Evolutionary conservation across 2,888 invertebrate genomes (phyloP), one percentile per base, ranked within the genome.

Genomic region (Physocephala rufipes): DNA sequence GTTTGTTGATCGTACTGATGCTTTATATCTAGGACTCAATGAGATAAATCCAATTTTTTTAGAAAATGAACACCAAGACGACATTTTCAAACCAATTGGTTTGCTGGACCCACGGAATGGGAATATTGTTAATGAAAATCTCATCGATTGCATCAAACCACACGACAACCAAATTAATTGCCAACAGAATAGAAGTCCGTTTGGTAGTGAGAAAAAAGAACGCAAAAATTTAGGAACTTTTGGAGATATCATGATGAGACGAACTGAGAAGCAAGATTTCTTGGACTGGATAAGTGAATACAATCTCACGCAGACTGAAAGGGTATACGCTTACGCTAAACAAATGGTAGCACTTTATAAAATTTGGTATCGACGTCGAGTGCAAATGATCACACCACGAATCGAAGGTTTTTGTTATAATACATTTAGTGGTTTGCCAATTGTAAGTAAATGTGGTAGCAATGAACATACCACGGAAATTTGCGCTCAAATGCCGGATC

Each of bases 351-450:
- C 51, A 0, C 68, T 74, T 1, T 85, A 84, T 36, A 70, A 75
- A n/a, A 72, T 71, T 7, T 81, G 80, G 74, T 85, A 80, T 61
- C 63, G 73, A 0, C 24, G 28, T 1, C 71, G 71, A 30, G 21
- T 74, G 0, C 19, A 73, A 4, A 30, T 65, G 4, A 43, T 82
- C 1, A 45, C 77, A n/a, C 26, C 68, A 0, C 66, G 58, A 1
- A 53, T 78, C 12, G 66, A 71, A 1, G 73, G 78, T 21, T 67
- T 61, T 1, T 65, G 70, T 3, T 84, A 80, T 47, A 74, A 78
- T 19, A 82, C 83, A 3, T 71, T 79, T 28, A 76, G 78, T 0
- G 85, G 85, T 0, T 68, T 84, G 1, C 84, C 84, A 0, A 77
- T 79, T n/a, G 73, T 84, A 2, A 58, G 71, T 0, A 70, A 76